Conservation (phyloP, 2,797 vertebrate species). For the Acanthornis magna region DNA sequence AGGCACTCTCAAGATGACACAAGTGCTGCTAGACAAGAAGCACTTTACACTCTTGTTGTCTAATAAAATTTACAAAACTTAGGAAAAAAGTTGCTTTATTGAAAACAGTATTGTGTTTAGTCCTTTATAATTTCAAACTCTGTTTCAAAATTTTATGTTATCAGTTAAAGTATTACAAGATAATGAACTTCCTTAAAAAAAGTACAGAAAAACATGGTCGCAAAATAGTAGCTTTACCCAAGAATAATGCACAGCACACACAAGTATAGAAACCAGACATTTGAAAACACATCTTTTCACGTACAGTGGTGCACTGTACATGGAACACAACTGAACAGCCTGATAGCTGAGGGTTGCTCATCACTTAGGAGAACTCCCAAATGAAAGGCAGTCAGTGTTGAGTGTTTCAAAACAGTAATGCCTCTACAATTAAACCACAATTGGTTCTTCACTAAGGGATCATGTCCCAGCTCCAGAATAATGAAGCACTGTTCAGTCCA, state of each 20-base stretch:
- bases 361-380: background rate
- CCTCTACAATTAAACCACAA: background rate
- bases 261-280: background rate
- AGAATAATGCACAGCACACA: background rate
- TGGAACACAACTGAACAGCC: background rate
- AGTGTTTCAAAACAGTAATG: conserved; percentile 5
- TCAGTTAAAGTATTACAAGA: background rate
- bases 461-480: background rate
- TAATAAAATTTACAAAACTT: background rate
- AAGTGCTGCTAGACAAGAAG: background rate
- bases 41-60: background rate
- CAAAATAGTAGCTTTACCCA: conserved; percentile 30
- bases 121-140: background rate
- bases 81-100: conserved; percentile 34
- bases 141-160: background rate
- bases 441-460: background rate
- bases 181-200: conserved; percentile 1
- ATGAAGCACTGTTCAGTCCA: background rate
- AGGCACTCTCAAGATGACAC: background rate
- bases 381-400: conserved; percentile 3
- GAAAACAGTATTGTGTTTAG: background rate
- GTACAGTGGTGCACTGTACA: background rate
- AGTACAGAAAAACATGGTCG: background rate
- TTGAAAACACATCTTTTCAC: background rate
- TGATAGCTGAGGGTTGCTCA: background rate